phyloP scores from a whole-genome alignment of 2,113 vertebrate species.

The Oreochromis aureus region DNA sequence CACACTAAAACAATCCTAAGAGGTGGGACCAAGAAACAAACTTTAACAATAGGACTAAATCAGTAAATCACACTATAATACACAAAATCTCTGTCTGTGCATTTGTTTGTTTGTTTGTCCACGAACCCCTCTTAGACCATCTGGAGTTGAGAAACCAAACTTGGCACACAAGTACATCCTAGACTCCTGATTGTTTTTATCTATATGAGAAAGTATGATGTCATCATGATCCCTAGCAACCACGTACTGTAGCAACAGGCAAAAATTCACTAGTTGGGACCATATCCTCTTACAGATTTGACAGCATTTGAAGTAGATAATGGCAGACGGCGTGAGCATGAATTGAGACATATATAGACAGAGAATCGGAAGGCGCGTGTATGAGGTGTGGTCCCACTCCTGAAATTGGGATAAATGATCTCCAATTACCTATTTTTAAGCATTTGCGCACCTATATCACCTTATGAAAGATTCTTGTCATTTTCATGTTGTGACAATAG shows the following conservation, averaged over 20 bases:
- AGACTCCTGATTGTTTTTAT: neutral
- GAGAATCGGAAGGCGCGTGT: neutral
- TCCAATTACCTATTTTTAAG: neutral
- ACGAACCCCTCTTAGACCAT: neutral
- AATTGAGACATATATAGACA: neutral
- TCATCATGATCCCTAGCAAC: neutral
- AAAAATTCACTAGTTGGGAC: neutral
- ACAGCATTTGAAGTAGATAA: neutral
- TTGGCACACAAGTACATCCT: neutral
- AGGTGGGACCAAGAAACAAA: neutral
- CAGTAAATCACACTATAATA: neutral
- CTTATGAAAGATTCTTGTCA: neutral
- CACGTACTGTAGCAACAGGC: neutral
- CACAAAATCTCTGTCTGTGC: neutral
- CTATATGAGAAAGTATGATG: neutral
- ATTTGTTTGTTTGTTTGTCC: neutral
- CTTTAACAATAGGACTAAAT: neutral
- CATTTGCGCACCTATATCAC: neutral
- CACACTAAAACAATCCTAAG: neutral
- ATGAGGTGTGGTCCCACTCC: neutral
- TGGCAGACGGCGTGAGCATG: neutral
- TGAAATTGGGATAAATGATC: neutral
- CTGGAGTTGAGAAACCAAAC: neutral
- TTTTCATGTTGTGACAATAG: neutral
- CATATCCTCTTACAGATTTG: neutral